phyloP scores from a whole-genome alignment of 2,797 vertebrate species.

The Hozukius guyotensis region DNA sequence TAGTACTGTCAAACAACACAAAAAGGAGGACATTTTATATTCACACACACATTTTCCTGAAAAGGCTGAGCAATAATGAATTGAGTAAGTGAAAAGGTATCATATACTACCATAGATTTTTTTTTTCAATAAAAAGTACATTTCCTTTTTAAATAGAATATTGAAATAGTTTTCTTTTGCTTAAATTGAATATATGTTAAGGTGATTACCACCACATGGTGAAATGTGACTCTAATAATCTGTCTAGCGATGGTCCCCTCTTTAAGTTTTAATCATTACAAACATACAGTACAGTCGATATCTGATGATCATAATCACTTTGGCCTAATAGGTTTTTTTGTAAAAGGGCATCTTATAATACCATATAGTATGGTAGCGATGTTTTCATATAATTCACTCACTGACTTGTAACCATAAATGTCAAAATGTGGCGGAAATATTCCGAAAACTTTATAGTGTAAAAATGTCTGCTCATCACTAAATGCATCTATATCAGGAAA shows the following conservation, averaged over 20 bases:
- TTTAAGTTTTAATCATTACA: slow-evolving; percentile 13
- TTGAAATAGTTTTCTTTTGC: neutral
- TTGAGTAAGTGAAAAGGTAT: slow-evolving; percentile 24
- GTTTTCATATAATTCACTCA: neutral
- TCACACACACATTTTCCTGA: slow-evolving; percentile 40
- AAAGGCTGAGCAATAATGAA: slow-evolving; percentile 39
- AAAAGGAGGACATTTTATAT: slow-evolving; percentile 45
- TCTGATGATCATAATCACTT: neutral
- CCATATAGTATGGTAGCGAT: neutral
- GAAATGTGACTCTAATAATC: neutral
- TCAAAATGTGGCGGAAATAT: slow-evolving; percentile 19
- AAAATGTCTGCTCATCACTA: neutral
- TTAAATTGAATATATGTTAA: slow-evolving; percentile 13
- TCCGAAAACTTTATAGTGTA: slow-evolving; percentile 1
- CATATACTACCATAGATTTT: slow-evolving; percentile 2
- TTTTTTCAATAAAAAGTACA: slow-evolving; percentile 46
- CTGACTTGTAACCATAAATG: neutral
- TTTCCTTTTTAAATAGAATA: slow-evolving; percentile 45
- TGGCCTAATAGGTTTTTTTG: neutral
- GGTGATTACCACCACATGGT: slow-evolving; percentile 6
- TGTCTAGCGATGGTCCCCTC: slow-evolving; percentile 24
- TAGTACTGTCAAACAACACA: slow-evolving; percentile 60
- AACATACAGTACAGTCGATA: slow-evolving; percentile 17
- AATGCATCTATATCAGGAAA: slow-evolving; percentile 1
- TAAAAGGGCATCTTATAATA: slow-evolving; percentile 1